Conservation (phyloP, 2,113 vertebrate genomes). For the Bettongia penicillata region DNA sequence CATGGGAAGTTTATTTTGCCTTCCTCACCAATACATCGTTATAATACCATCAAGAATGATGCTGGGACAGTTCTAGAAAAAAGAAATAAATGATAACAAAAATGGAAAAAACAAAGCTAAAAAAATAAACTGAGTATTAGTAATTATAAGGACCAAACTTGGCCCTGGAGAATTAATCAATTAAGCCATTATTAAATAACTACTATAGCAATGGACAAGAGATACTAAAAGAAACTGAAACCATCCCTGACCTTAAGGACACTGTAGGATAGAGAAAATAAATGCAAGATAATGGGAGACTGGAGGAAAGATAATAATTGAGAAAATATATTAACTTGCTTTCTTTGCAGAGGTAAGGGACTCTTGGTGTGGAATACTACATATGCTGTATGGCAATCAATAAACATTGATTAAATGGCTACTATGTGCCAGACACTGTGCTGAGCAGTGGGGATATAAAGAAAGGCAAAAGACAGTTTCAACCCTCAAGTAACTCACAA, state of each 20-base stretch:
- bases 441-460: neutral
- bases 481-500: neutral
- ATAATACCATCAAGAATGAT: neutral
- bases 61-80: conserved; percentile 41
- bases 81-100: neutral
- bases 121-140: neutral
- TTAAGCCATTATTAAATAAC: neutral
- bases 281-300: neutral
- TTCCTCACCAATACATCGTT: neutral
- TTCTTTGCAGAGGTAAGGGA: neutral
- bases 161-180: neutral
- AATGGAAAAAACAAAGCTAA: neutral
- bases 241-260: neutral
- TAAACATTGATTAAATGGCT: neutral
- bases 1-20: neutral
- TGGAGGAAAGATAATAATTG: neutral
- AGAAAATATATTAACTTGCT: neutral
- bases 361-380: neutral
- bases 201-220: neutral
- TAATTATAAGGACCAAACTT: neutral
- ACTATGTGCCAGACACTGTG: neutral
- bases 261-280: neutral
- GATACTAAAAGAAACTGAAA: neutral
- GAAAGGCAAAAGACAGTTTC: neutral
- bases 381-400: neutral